These are phyloP conservation scores for Caenorhabditis sp. DNA, from an alignment of 2,888 invertebrate species.

Conservation along the genomic window DNA sequence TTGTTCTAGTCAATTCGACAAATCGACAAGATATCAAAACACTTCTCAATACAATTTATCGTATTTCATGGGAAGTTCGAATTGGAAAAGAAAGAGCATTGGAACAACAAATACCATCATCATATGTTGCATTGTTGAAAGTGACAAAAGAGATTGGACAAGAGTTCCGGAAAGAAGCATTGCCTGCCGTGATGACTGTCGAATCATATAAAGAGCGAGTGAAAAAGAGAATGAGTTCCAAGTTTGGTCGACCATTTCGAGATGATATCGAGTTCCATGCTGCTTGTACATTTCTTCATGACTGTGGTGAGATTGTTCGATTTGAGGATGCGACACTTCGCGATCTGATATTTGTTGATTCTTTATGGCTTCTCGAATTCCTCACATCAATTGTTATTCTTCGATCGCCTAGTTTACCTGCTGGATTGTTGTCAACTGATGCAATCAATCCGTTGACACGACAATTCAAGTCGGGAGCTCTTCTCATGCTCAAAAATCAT, in stretches of 20 bases:
- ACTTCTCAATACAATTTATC: constrained; percentile 80
- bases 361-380: constrained; percentile 98
- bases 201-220: constrained; percentile 78
- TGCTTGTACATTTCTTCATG: constrained; percentile 94
- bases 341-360: constrained; percentile 93
- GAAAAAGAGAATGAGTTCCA: constrained; percentile 50
- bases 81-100: constrained; percentile 82
- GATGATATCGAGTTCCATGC: constrained; percentile 84
- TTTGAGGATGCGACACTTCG: constrained; percentile 83
- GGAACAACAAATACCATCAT: constrained; percentile 93
- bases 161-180: constrained; percentile 75
- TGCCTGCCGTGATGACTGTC: constrained; percentile 78
- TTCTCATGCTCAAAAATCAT: constrained; percentile 21
- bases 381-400: constrained; percentile 95
- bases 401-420: constrained; percentile 52
- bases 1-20: constrained; percentile 40
- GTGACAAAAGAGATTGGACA: constrained; percentile 77
- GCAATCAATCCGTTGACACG: constrained; percentile 35
- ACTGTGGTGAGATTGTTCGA: constrained; percentile 72
- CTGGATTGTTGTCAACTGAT: constrained; percentile 41
- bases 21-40: constrained; percentile 85
- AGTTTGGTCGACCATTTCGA: constrained; percentile 76
- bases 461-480: constrained; percentile 32
- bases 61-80: constrained; percentile 87
- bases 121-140: constrained; percentile 91